Evolutionary conservation across 2,113 vertebrate genomes (phyloP).

Genomic region (Burhinus bistriatus): DNA sequence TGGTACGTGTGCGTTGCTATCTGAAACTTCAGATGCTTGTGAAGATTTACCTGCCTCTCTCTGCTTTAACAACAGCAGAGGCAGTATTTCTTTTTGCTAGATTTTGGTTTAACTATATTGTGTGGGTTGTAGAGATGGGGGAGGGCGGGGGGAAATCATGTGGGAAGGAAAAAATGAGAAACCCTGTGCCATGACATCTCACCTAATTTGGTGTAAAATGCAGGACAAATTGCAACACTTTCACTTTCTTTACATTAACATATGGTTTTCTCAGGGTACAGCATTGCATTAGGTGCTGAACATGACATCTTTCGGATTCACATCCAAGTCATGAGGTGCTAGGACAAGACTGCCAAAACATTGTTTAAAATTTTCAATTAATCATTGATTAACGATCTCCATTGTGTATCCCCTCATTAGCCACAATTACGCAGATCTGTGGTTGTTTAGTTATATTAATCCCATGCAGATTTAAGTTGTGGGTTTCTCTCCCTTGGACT

Average conservation of each 20-base stretch:
- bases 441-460: not conserved
- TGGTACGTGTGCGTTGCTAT: not conserved
- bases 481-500: not conserved
- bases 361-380: conserved; percentile 20
- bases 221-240: not conserved
- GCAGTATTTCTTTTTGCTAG: not conserved
- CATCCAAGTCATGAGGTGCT: conserved; percentile 67
- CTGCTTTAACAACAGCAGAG: not conserved
- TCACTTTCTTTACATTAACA: not conserved
- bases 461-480: conserved; percentile 5
- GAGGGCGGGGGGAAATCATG: fast-evolving
- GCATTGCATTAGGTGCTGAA: conserved; percentile 52
- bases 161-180: not conserved
- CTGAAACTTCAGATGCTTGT: not conserved
- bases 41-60: not conserved
- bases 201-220: not conserved
- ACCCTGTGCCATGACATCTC: not conserved
- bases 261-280: conserved; percentile 68
- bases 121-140: not conserved
- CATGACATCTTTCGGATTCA: conserved; percentile 41
- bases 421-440: conserved; percentile 1
- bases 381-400: conserved; percentile 1
- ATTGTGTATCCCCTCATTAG: conserved; percentile 27
- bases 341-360: conserved; percentile 64
- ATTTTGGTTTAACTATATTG: not conserved